These are phyloP conservation scores for Lathamus discolor DNA, from an alignment of 2,113 vertebrate genomes.

Conservation along the genomic window DNA sequence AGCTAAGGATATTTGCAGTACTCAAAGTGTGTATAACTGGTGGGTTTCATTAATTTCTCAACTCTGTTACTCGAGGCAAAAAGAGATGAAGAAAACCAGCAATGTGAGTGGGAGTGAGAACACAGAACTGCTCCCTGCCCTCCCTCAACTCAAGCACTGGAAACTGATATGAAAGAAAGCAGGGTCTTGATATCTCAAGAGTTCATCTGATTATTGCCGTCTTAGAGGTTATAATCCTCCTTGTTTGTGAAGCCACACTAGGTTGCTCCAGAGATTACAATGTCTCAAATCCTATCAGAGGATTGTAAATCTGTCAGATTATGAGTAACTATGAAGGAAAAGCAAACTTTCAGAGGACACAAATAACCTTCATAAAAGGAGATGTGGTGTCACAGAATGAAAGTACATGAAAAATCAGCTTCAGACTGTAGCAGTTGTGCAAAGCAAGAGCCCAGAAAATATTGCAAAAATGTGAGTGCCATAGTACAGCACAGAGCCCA, in stretches of 20 bases:
- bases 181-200: slow-evolving; percentile 23
- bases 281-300: slow-evolving; percentile 57
- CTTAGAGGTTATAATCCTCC: slow-evolving; percentile 50
- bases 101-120: slow-evolving; percentile 3
- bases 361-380: slow-evolving; percentile 35
- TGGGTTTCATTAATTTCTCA: slow-evolving; percentile 56
- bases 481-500: not conserved
- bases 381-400: not conserved
- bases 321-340: slow-evolving; percentile 50
- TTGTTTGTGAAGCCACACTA: slow-evolving; percentile 35
- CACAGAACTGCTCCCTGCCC: not conserved
- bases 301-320: slow-evolving; percentile 49
- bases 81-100: slow-evolving; percentile 16
- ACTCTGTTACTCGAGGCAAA: slow-evolving; percentile 44
- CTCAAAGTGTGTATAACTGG: slow-evolving; percentile 18
- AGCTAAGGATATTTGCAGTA: slow-evolving; percentile 36
- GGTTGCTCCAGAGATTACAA: slow-evolving; percentile 33
- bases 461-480: not conserved
- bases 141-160: slow-evolving; percentile 2
- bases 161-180: slow-evolving; percentile 23
- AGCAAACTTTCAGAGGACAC: slow-evolving; percentile 23
- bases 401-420: not conserved
- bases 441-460: not conserved
- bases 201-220: slow-evolving; percentile 59
- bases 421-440: not conserved